Conservation (phyloP, 2,797 vertebrate species). For the Smutsia gigantea region DNA sequence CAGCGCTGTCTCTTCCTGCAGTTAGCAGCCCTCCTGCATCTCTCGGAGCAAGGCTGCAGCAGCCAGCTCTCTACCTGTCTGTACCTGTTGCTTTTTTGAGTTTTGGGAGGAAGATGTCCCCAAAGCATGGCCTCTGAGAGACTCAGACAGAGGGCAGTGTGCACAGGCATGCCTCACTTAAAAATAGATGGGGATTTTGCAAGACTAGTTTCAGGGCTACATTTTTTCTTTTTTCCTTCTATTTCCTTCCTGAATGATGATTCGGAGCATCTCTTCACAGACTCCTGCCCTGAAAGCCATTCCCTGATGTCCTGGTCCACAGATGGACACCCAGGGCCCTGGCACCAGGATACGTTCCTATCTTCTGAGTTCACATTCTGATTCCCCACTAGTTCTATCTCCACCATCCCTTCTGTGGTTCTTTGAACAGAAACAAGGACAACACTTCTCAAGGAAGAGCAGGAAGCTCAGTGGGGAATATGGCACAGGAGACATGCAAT, state of each 20-base stretch:
- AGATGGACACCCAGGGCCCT: neutral
- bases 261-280: neutral
- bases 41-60: neutral
- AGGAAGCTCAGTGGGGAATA: neutral
- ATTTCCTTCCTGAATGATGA: neutral
- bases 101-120: neutral
- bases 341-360: neutral
- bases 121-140: rapidly evolving
- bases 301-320: rapidly evolving
- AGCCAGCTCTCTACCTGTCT: neutral
- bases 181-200: neutral
- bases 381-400: neutral
- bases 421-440: neutral
- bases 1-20: neutral
- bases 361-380: neutral
- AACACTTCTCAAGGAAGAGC: neutral
- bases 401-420: neutral
- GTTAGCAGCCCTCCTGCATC: neutral
- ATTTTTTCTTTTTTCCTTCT: neutral
- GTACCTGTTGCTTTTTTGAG: neutral
- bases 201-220: neutral
- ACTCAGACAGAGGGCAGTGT: neutral
- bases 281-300: neutral
- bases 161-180: rapidly evolving
- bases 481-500: too few species aligned